These are phyloP conservation scores for Cyaniris semiargus DNA, from an alignment of 2,888 invertebrate species.

Conservation along the genomic window DNA sequence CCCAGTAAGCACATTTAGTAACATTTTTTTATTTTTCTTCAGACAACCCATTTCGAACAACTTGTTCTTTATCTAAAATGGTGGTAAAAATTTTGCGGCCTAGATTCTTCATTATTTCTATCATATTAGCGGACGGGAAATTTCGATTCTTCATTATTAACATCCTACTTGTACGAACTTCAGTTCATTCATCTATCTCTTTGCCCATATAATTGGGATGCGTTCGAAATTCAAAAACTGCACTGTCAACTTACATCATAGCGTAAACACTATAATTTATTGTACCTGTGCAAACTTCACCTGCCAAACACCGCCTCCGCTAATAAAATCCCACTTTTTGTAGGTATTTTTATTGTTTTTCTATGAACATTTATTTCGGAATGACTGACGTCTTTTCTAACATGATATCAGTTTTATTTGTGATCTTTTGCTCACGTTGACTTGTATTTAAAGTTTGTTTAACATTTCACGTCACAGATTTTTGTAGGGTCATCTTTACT, in stretches of 20 bases:
- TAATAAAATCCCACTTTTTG: slow-evolving; percentile 42
- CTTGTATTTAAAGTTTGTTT: not conserved
- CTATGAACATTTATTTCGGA: slow-evolving; percentile 2
- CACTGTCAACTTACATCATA: slow-evolving; percentile 38
- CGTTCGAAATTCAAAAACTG: slow-evolving; percentile 32
- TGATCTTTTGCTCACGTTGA: not conserved
- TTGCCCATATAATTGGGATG: not conserved
- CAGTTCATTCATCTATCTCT: not conserved
- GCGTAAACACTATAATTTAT: slow-evolving; percentile 44
- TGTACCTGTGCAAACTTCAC: slow-evolving; percentile 60
- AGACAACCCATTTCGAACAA: too few species aligned
- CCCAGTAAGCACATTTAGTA: too few species aligned
- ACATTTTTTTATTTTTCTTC: too few species aligned
- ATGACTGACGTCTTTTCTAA: not conserved
- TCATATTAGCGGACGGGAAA: too few species aligned
- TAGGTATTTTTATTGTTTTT: slow-evolving; percentile 45
- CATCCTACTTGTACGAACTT: not conserved
- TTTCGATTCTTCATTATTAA: too few species aligned
- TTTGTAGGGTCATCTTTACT: not conserved
- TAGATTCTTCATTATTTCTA: too few species aligned
- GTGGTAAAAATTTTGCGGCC: too few species aligned
- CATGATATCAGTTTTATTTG: not conserved
- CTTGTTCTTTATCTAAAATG: too few species aligned
- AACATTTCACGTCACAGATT: not conserved
- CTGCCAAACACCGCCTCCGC: slow-evolving; percentile 57